phyloP scores from a whole-genome alignment of 1,140 invertebrate genomes.

The Drosophila kurseongensis region DNA sequence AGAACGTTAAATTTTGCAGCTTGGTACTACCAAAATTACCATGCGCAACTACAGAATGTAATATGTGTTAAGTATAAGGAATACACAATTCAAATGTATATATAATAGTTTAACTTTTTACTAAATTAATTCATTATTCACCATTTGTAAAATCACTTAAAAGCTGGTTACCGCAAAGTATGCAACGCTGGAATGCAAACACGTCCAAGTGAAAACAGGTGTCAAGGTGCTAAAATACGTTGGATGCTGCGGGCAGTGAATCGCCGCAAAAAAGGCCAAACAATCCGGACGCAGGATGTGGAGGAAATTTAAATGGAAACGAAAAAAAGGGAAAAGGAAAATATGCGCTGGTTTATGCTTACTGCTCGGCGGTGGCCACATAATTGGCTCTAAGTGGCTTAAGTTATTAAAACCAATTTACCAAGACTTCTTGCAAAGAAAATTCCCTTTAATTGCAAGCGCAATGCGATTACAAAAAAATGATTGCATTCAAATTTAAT shows the following conservation, averaged over 20 bases:
- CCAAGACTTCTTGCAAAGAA: constrained; percentile 13
- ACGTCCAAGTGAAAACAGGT: constrained; percentile 40
- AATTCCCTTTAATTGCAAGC: constrained; percentile 37
- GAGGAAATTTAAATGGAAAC: constrained; percentile 19
- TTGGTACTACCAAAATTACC: too few relatives aligned
- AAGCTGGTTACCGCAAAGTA: constrained; percentile 45
- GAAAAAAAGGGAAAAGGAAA: not conserved
- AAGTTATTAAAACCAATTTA: constrained; percentile 41
- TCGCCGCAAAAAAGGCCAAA: constrained; percentile 10
- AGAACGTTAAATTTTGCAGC: too few relatives aligned
- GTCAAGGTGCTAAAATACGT: constrained; percentile 37
- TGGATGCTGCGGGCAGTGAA: not conserved
- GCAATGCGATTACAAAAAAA: constrained; percentile 28
- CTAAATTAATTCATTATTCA: not conserved
- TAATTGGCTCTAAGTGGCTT: constrained; percentile 45
- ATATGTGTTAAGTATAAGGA: too few relatives aligned
- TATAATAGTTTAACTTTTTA: too few relatives aligned
- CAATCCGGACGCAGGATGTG: constrained; percentile 13
- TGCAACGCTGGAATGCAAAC: constrained; percentile 50
- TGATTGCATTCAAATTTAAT: constrained; percentile 26
- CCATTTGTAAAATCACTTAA: not conserved
- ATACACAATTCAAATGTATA: too few relatives aligned
- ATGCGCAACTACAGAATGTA: too few relatives aligned
- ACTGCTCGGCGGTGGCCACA: constrained; percentile 1
- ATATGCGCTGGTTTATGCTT: not conserved